Base-by-base conservation (phyloP, 2,888 invertebrate species). In the Synanthedon myopaeformis region DNA sequence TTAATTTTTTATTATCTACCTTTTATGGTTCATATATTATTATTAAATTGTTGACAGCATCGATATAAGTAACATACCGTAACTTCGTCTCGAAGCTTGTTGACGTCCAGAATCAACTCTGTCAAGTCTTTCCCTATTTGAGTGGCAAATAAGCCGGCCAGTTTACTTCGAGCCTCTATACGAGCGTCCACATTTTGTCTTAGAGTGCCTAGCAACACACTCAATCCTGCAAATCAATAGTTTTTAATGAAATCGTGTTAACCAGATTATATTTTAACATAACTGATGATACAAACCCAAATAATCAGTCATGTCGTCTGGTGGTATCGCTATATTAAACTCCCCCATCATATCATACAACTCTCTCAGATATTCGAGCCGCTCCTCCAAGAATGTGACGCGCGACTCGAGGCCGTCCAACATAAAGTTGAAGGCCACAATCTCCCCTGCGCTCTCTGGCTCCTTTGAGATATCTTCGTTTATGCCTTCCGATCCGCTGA, bases 321-420 rank as follows among this genome's bases (percentile, higher is more conserved):
- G 90, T 1, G 93, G 90, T 52, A 94, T 90, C 0, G 90, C 88
- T 55, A 96, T 93, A 28, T 89, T 80, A 72, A 92, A 96, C 68
- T 94, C 92, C 55, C 95, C 94, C 82, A 95, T 94, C 4, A 96
- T 89, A 59, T 96, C 93, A 69, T 96, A 94, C 55, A 96, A 79
- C 66, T 96, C 95, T 61, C 94, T 92, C 5, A 94, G 90, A 70
- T 96, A 94, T 69, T 95, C 94, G 4, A 95, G 82, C 41, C 91
- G 89, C 51, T 89, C 84, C 69, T 96, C 95, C 66, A 97, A 89
- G 23, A 82, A 82, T 23, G 92, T 91, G 53, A 96, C 90, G 67
- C 92, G 89, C 2, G 85, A 72, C 59, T 91, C 90, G 11, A 92
- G 83, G 4, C 90, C 89, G 55, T 95, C 93, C 52, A 95, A 70